These are phyloP conservation scores for Scolopax mira DNA, from an alignment of 2,113 vertebrate genomes.

Conservation along the genomic window DNA sequence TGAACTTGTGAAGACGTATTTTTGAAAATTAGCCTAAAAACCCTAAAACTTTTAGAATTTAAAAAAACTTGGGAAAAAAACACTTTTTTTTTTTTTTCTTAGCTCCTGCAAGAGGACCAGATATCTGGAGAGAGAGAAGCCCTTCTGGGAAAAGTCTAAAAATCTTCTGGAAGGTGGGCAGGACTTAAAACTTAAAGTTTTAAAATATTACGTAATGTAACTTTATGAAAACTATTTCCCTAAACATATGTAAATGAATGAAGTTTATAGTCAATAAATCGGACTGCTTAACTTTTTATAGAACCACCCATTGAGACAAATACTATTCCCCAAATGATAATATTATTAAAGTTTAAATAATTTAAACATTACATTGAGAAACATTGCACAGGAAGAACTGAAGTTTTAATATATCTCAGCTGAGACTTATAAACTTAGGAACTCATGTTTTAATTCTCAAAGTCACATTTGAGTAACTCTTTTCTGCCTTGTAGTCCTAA, in stretches of 20 bases:
- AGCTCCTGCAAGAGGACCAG: slow-evolving; percentile 75
- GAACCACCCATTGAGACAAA: not conserved
- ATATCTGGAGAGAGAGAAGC: slow-evolving; percentile 78
- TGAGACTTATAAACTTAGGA: not conserved
- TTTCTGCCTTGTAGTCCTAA: not conserved
- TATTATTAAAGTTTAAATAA: not conserved
- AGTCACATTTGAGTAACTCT: not conserved
- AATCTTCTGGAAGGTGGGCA: slow-evolving; percentile 80
- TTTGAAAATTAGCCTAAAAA: not conserved
- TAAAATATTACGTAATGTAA: not conserved
- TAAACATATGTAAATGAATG: not conserved
- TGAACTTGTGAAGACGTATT: not conserved
- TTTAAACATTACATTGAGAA: not conserved
- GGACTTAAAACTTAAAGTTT: not conserved
- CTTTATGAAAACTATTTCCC: not conserved
- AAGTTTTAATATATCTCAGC: not conserved
- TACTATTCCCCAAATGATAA: not conserved
- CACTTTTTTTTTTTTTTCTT: not conserved
- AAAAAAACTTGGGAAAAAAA: not conserved
- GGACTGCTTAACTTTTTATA: not conserved
- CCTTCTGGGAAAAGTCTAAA: slow-evolving; percentile 69
- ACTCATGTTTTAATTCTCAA: not conserved
- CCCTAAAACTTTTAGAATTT: no score
- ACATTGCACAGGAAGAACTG: not conserved
- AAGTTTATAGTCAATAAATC: not conserved